Percentiles rank a stretch among this genome's conserved stretches.
Conservation (phyloP, 2,888 invertebrate genomes). For the Perdita meconis region DNA sequence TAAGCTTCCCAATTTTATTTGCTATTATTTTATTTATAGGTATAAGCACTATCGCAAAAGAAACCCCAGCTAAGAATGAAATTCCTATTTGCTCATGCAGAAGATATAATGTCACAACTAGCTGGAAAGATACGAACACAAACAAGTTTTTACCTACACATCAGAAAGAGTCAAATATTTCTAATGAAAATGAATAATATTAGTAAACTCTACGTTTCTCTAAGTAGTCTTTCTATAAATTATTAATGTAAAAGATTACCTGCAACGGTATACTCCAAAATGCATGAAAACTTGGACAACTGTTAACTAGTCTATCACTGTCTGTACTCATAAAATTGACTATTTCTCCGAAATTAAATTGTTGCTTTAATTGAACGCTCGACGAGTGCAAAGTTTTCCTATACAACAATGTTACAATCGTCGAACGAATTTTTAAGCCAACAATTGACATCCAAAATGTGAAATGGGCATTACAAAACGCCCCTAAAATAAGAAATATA, state of each 20-base stretch:
- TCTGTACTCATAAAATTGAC: slow-evolving; percentile 99
- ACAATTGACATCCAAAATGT: slow-evolving; percentile 94
- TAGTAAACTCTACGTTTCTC: too few species aligned
- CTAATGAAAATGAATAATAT: not conserved
- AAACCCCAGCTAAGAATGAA: slow-evolving; percentile 95
- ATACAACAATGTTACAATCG: slow-evolving; percentile 93
- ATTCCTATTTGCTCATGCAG: slow-evolving; percentile 95
- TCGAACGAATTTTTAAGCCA: slow-evolving; percentile 93
- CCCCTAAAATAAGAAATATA: slow-evolving; percentile 85
- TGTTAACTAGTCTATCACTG: slow-evolving; percentile 96
- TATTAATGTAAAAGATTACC: slow-evolving; percentile 83
- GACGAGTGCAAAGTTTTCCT: slow-evolving; percentile 87
- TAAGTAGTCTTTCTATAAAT: too few species aligned
- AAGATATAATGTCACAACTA: slow-evolving; percentile 92
- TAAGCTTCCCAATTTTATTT: slow-evolving; percentile 93
- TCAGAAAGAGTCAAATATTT: not conserved
- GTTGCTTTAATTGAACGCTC: slow-evolving; percentile 78
- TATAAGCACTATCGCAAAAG: slow-evolving; percentile 93
- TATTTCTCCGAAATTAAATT: slow-evolving; percentile 92
- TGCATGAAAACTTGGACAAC: slow-evolving; percentile 97
- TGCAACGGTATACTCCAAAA: slow-evolving; percentile 98
- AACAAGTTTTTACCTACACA: not conserved
- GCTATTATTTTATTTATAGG: slow-evolving; percentile 97
- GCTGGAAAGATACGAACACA: slow-evolving; percentile 85
- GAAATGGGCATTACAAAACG: slow-evolving; percentile 94